Base-by-base conservation (phyloP, 2,113 vertebrate genomes). In the Pangasianodon gigas region DNA sequence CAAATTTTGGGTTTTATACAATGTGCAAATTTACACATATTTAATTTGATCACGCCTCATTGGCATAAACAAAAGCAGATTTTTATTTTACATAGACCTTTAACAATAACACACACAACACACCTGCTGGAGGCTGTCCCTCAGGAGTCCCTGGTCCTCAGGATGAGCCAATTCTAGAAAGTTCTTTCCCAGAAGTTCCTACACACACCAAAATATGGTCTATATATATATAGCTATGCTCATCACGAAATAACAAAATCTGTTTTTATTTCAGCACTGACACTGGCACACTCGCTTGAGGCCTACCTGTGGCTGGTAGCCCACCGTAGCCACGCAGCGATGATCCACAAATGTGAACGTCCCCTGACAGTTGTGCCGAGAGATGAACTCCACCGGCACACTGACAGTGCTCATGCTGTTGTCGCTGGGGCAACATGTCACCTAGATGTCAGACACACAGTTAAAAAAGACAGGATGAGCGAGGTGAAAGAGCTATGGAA, bases 121-220 rank as follows among this genome's bases (percentile, higher is more conserved):
- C 71, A 99, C 98, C 98, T 99, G 98, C 89, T 99, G 98, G 51
- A 99, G 98, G 91, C 98, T 99, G 95, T 99, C 98, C 93, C 97
- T 95, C 88, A 99, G 91, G 83, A 99, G 96, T 54, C 97, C 97
- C 24, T 99, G 98, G 91, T 99, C 98, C 92, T 99, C 98, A 0
- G 96, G 97, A 89, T 99, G 98, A 91, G 97, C 96, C 26, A 99
- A 96, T 60, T 99, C 98, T n/a, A 99, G 95, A 74, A 99, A 96
- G 92, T 96, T 97, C 91, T 99, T 99, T 65, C 98, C 98, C 94
- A 99, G 92, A 48, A 99, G 96, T 10, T 99, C 98, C 98, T 99
- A 89, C 21, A 91, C 62, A 91, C 37, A 91, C 21, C 11, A 13
- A 41, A 58, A 83, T n/a, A 80, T 29, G 11, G 32, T 41, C 16